phyloP scores from a whole-genome alignment of 2,797 vertebrate species.

The Psittacula derbiana region DNA sequence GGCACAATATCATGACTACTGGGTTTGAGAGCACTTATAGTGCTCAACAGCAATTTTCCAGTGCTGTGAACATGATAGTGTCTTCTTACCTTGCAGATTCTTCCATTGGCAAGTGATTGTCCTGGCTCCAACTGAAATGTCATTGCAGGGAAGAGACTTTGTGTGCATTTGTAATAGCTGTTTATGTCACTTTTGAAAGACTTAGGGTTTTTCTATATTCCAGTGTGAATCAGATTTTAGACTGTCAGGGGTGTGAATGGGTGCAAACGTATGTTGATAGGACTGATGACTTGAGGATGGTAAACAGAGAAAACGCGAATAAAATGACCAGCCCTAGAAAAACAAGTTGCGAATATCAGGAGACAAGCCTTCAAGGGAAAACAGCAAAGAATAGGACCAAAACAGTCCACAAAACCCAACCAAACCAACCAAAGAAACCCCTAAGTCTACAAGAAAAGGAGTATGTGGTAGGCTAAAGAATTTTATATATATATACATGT shows the following conservation, averaged over 20 bases:
- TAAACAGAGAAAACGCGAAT: not conserved
- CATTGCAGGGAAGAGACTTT: not conserved
- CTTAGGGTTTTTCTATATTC: not conserved
- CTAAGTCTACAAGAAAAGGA: not conserved
- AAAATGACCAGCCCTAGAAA: not conserved
- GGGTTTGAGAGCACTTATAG: not conserved
- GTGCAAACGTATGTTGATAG: not conserved
- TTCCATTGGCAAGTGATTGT: not conserved
- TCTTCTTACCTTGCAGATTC: not conserved
- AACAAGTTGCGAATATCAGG: not conserved
- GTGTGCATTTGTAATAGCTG: not conserved
- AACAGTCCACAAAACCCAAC: not conserved
- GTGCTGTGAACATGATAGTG: not conserved
- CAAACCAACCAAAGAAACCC: fast-evolving
- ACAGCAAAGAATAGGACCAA: not conserved
- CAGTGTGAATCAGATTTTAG: not conserved
- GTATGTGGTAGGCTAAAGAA: not conserved
- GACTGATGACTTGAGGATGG: not conserved
- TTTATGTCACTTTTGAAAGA: not conserved
- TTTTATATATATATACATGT: not conserved
- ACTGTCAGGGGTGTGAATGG: not conserved
- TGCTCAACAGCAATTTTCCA: not conserved
- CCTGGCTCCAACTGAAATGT: not conserved
- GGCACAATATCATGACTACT: not conserved
- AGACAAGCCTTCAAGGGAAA: not conserved